Conservation (phyloP, 1,140 invertebrate genomes). For the Musca vetustissima region DNA sequence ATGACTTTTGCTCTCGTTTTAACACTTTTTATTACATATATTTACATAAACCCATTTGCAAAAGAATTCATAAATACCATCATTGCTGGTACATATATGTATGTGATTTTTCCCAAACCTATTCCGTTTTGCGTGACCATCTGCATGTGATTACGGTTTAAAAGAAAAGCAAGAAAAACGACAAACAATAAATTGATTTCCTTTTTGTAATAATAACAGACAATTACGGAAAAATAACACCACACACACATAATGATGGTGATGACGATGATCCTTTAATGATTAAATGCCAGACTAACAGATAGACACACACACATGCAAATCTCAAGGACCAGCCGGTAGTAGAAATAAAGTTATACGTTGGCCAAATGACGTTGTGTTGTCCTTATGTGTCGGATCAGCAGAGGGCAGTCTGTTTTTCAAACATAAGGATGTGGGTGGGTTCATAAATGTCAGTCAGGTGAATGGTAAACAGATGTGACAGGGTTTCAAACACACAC, state of each 20-base stretch:
- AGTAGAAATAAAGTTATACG: neutral
- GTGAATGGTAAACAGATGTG: constrained; percentile 15
- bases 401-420: too few relatives aligned
- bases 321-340: neutral
- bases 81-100: too few relatives aligned
- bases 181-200: constrained; percentile 13
- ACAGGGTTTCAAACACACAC: neutral
- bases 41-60: too few relatives aligned
- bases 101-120: too few relatives aligned
- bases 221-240: constrained; percentile 4
- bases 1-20: too few relatives aligned
- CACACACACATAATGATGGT: too few relatives aligned
- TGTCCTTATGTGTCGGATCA: neutral
- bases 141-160: too few relatives aligned
- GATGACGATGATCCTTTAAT: neutral
- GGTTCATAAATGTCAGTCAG: constrained; percentile 20
- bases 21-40: too few relatives aligned
- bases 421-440: neutral
- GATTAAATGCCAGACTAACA: neutral
- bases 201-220: constrained; percentile 14
- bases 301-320: neutral
- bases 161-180: neutral
- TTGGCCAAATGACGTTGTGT: neutral
- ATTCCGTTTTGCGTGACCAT: too few relatives aligned
- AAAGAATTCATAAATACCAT: too few relatives aligned